Base-by-base conservation (phyloP, 1,140 invertebrate genomes). In the Drosophila sulfurigaster region DNA sequence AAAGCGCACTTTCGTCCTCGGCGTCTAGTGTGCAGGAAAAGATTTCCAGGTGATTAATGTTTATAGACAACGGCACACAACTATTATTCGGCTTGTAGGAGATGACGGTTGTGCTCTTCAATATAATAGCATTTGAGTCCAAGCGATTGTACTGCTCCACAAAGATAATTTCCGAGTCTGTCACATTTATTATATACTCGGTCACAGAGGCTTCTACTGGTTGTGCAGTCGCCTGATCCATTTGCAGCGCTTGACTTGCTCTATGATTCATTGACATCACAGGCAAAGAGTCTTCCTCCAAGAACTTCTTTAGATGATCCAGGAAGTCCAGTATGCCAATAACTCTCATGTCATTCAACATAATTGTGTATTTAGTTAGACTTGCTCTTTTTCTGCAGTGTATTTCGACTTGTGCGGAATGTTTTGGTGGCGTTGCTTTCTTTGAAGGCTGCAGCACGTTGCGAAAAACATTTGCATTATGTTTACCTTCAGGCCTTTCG, bases 321-420 rank as follows among this genome's bases (percentile, higher is more conserved):
- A 98, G 96, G 97, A 98, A 99, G 92, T 99, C 98, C 78, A 99
- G 94, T 52, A 99, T 96, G 0, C 97, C 96, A 94, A 99, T 98
- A 4, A 99, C 93, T 54, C 98, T 94, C 97, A 99, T 99, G 91
- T 99, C 98, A 91, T 99, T 99, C 2, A 99, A 93, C 15, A 99
- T 93, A 62, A 99, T 96, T 1, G 98, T 99, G 64, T 98, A 98
- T 69, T 96, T 96, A 0, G 95, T 95, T n/a, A 95, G 94, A 71
- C 96, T 96, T 0, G 92, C 93, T 8, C 96, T 93, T 88, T 95
- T 96, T 28, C 96, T 94, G 78, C 96, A 96, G 92, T 98, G 97
- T 38, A 98, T 94, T 93, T 98, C 97, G 0, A 96, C 97, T 92
- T 98, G 97, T 5, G 98, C 96, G 92, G 91, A 96, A 94, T 15